Conservation (phyloP, 2,888 invertebrate species). For the Ceratothoa steindachneri region DNA sequence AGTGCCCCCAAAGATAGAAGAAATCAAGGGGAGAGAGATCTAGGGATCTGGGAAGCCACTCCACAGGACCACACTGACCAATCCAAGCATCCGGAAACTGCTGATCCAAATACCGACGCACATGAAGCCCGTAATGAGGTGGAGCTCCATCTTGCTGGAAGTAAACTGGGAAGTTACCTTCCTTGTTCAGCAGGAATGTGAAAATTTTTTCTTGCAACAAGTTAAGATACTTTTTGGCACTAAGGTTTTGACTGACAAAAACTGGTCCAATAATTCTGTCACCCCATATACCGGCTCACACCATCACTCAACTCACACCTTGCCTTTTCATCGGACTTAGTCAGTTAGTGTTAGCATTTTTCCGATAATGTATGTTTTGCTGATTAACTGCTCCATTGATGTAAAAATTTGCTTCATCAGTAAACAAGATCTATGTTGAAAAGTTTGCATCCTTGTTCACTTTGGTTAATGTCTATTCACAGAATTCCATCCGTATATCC, state of each 20-base stretch:
- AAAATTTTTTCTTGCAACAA: slow-evolving; percentile 15
- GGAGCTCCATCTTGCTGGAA: slow-evolving; percentile 15
- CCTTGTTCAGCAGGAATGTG: slow-evolving; percentile 11
- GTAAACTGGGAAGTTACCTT: slow-evolving; percentile 15
- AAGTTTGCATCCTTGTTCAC: too few relatives aligned
- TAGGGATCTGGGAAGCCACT: slow-evolving; percentile 14
- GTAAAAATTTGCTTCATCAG: slow-evolving; percentile 8
- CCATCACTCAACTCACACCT: slow-evolving; percentile 4
- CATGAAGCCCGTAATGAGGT: slow-evolving; percentile 11
- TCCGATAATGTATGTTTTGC: background rate
- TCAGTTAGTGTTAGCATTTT: background rate
- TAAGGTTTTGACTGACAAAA: slow-evolving; percentile 11
- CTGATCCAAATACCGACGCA: slow-evolving; percentile 14
- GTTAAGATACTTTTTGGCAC: background rate
- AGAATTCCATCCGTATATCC: background rate
- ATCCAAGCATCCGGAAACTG: slow-evolving; percentile 17
- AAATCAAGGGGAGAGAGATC: slow-evolving; percentile 5
- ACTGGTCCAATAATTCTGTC: slow-evolving; percentile 17
- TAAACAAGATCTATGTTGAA: slow-evolving; percentile 9
- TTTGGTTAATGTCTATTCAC: background rate
- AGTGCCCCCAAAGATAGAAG: slow-evolving; percentile 6
- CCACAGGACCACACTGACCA: slow-evolving; percentile 14
- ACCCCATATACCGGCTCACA: slow-evolving; percentile 15
- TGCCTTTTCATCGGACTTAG: background rate
- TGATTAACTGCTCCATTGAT: background rate